These are phyloP conservation scores for Zelleria hepariella DNA, from an alignment of 2,888 invertebrate genomes.

Conservation along the genomic window DNA sequence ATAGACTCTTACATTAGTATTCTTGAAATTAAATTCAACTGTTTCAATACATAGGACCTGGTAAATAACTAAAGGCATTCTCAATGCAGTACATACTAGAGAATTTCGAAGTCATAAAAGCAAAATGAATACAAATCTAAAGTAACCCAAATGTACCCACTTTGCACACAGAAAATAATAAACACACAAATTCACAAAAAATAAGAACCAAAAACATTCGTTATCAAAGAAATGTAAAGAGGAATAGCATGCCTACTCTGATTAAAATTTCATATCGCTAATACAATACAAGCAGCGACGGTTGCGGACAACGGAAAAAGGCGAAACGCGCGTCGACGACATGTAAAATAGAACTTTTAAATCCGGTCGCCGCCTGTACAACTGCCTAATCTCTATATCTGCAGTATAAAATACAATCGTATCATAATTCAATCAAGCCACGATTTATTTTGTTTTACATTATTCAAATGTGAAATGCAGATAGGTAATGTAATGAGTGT, in stretches of 20 bases:
- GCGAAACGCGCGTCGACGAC: too few relatives aligned
- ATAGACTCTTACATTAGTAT: constrained; percentile 36
- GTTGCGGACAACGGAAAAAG: too few relatives aligned
- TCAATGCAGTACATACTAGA: constrained; percentile 32
- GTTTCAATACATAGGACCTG: neutral
- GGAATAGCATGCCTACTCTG: too few relatives aligned
- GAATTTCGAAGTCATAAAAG: constrained; percentile 7
- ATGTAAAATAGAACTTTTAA: too few relatives aligned
- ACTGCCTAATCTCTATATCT: neutral
- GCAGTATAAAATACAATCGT: neutral
- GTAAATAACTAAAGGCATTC: constrained; percentile 35
- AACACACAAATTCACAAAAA: constrained; percentile 14
- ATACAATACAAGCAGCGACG: too few relatives aligned
- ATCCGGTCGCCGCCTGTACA: neutral
- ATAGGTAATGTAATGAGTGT: neutral
- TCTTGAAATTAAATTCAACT: constrained; percentile 1
- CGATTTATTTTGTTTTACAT: neutral
- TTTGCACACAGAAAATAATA: constrained; percentile 28
- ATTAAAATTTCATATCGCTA: too few relatives aligned
- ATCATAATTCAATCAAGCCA: neutral
- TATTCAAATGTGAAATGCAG: neutral
- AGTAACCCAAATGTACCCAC: constrained; percentile 31
- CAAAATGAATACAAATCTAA: constrained; percentile 49
- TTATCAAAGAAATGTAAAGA: constrained; percentile 53
- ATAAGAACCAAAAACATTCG: constrained; percentile 12